Conservation (phyloP, 2,888 invertebrate species). For the Andricus quercusramuli region DNA sequence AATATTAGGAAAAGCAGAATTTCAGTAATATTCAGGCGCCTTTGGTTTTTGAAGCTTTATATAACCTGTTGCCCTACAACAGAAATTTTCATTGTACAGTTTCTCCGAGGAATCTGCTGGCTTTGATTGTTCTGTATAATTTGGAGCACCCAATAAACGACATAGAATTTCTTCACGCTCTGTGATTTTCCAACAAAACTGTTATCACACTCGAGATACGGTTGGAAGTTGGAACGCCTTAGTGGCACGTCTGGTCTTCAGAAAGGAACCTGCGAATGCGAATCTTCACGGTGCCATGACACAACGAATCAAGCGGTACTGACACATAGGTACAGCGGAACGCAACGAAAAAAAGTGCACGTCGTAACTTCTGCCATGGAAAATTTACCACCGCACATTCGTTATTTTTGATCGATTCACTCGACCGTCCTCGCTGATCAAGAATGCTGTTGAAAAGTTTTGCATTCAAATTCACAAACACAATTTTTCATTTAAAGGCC, state of each 20-base stretch:
- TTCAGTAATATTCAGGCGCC: too few relatives aligned
- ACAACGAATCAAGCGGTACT: constrained; percentile 7
- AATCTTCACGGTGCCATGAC: constrained; percentile 10
- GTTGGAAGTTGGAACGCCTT: neutral
- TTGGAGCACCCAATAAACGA: neutral
- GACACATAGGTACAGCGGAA: neutral
- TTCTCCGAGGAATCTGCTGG: neutral
- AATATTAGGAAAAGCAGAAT: too few relatives aligned
- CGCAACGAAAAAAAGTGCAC: constrained; percentile 16
- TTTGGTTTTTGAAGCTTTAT: neutral
- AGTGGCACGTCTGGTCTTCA: neutral
- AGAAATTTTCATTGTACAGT: neutral
- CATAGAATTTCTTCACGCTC: constrained; percentile 2
- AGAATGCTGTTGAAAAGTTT: neutral
- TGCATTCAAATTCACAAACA: neutral
- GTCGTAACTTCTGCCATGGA: constrained; percentile 27
- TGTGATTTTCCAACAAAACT: neutral
- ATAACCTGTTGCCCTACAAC: neutral
- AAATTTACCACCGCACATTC: constrained; percentile 48
- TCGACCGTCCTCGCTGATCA: neutral
- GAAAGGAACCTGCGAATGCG: neutral
- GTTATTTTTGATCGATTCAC: constrained; percentile 51
- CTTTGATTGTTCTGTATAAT: constrained; percentile 17
- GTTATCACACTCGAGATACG: constrained; percentile 17
- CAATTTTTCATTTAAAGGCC: neutral